phyloP scores from a whole-genome alignment of 2,113 vertebrate genomes.

The Psittacula cyanocephala region DNA sequence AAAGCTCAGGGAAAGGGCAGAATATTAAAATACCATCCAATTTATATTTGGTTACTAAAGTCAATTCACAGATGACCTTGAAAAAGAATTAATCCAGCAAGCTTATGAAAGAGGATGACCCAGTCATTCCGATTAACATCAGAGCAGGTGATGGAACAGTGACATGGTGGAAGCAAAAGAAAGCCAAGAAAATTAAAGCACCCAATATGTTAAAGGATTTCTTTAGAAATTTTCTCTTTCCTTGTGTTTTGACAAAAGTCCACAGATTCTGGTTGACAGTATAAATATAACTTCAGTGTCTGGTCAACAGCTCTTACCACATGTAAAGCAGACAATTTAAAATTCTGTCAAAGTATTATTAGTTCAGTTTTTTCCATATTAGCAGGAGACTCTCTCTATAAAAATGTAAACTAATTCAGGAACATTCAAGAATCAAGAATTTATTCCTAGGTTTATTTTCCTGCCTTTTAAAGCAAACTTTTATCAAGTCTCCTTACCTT shows the following conservation, averaged over 20 bases:
- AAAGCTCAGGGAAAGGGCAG: background rate
- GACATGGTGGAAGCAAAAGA: background rate
- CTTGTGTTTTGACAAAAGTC: background rate
- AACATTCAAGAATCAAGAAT: background rate
- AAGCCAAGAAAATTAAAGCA: background rate
- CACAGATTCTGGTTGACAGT: background rate
- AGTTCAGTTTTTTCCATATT: background rate
- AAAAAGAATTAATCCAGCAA: constrained; percentile 29
- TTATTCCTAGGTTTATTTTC: background rate
- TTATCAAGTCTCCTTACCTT: background rate
- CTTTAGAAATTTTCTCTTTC: background rate
- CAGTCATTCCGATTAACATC: constrained; percentile 30
- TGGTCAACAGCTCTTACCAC: background rate
- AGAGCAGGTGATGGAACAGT: background rate
- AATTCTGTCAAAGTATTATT: background rate
- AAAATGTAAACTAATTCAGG: background rate
- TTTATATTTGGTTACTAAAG: constrained; percentile 52
- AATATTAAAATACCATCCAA: constrained; percentile 56
- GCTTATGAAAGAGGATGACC: constrained; percentile 9
- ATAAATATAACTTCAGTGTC: background rate
- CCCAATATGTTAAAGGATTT: background rate
- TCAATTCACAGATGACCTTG: constrained; percentile 40
- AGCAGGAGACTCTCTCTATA: background rate
- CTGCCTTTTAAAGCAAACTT: background rate
- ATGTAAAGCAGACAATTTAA: background rate